Percentiles rank a stretch among this genome's conserved stretches.
Conservation (phyloP, 1,140 invertebrate genomes). For the Apocrypta bakeri region DNA sequence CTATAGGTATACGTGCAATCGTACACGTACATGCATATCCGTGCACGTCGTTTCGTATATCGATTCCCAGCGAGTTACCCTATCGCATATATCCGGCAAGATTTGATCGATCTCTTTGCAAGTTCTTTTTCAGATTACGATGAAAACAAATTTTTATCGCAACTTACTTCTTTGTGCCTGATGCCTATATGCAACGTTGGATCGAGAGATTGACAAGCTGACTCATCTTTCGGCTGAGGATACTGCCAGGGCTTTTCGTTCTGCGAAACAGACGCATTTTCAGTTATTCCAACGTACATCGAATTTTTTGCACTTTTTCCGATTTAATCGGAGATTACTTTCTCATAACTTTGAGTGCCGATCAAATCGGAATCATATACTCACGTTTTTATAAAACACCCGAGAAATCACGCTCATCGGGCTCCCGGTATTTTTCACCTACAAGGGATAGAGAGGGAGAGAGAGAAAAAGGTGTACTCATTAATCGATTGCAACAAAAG, state of each 20-base stretch:
- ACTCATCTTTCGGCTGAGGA: slow-evolving; percentile 69
- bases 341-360: too few species aligned
- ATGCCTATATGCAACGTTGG: slow-evolving; percentile 59
- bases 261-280: slow-evolving; percentile 52
- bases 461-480: not conserved
- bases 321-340: too few species aligned
- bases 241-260: slow-evolving; percentile 72
- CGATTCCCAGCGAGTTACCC: too few species aligned
- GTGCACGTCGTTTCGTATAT: too few species aligned
- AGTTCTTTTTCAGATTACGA: not conserved
- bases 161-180: slow-evolving; percentile 66
- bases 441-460: not conserved
- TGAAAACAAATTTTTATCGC: not conserved
- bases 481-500: not conserved
- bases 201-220: slow-evolving; percentile 67
- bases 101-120: not conserved
- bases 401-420: slow-evolving; percentile 70
- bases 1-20: too few species aligned
- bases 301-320: not conserved
- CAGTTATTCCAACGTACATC: not conserved
- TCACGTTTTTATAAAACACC: slow-evolving; percentile 70
- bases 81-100: not conserved
- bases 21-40: too few species aligned
- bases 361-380: too few species aligned
- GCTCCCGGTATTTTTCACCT: slow-evolving; percentile 71